phyloP scores from a whole-genome alignment of 2,113 vertebrate species.

The Polypterus senegalus region DNA sequence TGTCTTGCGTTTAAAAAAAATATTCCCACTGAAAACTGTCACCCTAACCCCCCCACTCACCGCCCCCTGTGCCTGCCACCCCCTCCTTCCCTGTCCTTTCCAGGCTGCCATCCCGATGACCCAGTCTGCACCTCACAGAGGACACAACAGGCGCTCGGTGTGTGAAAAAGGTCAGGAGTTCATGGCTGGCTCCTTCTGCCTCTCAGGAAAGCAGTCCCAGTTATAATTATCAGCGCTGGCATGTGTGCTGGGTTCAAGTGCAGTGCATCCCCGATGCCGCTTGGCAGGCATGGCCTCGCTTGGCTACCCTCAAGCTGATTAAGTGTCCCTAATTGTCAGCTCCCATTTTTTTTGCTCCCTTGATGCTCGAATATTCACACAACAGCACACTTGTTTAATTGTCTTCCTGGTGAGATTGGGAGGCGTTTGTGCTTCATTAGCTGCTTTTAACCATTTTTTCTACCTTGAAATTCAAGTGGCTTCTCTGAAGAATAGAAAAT shows the following conservation, averaged over 20 bases:
- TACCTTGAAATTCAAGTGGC: too few relatives aligned
- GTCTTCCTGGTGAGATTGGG: conserved; percentile 14
- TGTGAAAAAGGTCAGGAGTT: conserved; percentile 68
- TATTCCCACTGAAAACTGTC: too few relatives aligned
- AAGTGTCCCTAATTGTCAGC: conserved; percentile 55
- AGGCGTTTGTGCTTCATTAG: conserved; percentile 15
- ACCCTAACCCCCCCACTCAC: too few relatives aligned
- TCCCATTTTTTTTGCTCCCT: conserved; percentile 23
- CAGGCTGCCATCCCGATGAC: conserved; percentile 32
- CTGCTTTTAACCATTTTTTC: conserved; percentile 9
- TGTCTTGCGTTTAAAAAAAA: too few relatives aligned
- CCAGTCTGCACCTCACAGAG: conserved; percentile 57
- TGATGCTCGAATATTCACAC: conserved; percentile 25
- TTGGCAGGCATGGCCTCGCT: conserved; percentile 42
- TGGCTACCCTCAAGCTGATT: conserved; percentile 54
- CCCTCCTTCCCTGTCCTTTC: conserved; percentile 37
- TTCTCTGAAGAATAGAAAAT: too few relatives aligned
- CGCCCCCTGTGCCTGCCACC: conserved; percentile 10
- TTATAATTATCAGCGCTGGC: conserved; percentile 60
- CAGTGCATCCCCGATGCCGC: conserved; percentile 44
- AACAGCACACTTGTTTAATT: conserved; percentile 18
- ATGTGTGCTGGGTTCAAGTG: conserved; percentile 55
- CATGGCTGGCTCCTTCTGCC: conserved; percentile 44
- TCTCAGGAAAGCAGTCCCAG: conserved; percentile 40
- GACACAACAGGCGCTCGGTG: conserved; percentile 56